Base-by-base conservation (phyloP, 1,140 invertebrate genomes). In the Solen grandis region DNA sequence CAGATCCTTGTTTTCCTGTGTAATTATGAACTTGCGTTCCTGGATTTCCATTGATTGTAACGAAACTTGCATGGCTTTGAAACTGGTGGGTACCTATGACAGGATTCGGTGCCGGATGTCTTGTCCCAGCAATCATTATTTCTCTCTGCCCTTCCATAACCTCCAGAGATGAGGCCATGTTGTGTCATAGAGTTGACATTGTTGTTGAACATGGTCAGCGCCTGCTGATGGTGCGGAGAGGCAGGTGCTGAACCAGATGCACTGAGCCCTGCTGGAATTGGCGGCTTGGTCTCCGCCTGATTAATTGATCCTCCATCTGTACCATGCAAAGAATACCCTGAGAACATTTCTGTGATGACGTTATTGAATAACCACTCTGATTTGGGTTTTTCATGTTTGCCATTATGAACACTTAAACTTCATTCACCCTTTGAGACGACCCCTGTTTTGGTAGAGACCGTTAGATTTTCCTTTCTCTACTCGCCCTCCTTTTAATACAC, bases 271-370 rank as follows among this genome's bases (percentile, higher is more conserved):
- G 57, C 60, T 75, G 70, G 77, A 70, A 83, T 74, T 50, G 83
- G 75, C 27, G 85, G 72, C 54, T 86, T 74, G 38, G 66, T 65
- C 19, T 84, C 83, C 19, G 65, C 46, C 10, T 72, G 54, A 72
- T 93, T 94, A 79, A 94, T 93, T 16, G 93, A 93, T n/a, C 54
- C 27, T 65, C 50, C 57, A 72, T 93, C 93, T 57, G 93, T 93
- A 2, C 94, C 73, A 10, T 91, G 81, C 54, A n/a, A 76, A 82
- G 57, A 68, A 16, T 62, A 81, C 57, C 60, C 60, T 10, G 52
- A 78, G 65, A 50, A 84, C 72, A n/a, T 66, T 81, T 65, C 46
- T 86, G 62, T 81, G 77, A n/a, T 72, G 83, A 35, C 27, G 33
- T 38, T 29, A 73, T 38, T 36, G 83, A 68, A 76, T 83, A 84